Evolutionary conservation across 2,113 vertebrate species (phyloP), one percentile per base, ranked within the genome.

Genomic region (Takifugu bimaculatus): DNA sequence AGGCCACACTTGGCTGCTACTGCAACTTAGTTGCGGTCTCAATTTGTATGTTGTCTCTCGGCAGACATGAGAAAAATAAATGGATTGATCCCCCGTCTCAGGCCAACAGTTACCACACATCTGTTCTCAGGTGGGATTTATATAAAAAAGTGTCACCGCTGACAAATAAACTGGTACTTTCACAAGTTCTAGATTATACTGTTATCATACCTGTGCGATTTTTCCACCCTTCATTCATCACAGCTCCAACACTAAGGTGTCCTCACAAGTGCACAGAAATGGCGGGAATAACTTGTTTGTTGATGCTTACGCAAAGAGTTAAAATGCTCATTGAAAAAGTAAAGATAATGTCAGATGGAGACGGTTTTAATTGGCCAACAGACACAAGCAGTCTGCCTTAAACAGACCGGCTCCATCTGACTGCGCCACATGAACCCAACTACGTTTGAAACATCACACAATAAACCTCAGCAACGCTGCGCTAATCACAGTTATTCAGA

Each of bases 31-130:
- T 84, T 89, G 88, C 88, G 79, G 88, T 91, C 91, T 92, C 90
- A 91, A 92, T 92, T 92, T 92, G 90, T 90, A 87, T 85, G 89
- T 88, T 89, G 88, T 90, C 89, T 89, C 85, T 83, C 68, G 54
- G 70, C 72, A 79, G 89, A 90, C 87, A 60, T 65, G 74, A 72
- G 63, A 80, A 85, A 86, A 90, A 90, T 89, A 77, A 89, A 90
- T 83, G 87, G 85, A 87, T 85, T 88, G 80, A 84, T 85, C 81
- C 74, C 67, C 71, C 58, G 61, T 79, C 74, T 70, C 75, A 81
- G 74, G 79, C 70, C 75, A 85, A 66, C 70, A 85, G 83, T 80
- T 81, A 65, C 52, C 61, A 60, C 80, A 79, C 81, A 84, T 87
- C 88, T 86, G 81, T 86, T 87, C 78, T 79, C 63, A 78, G 63